A percentile compares a stretch with the other conserved stretches of the same genome.
Evolutionary conservation across 2,797 vertebrate species (phyloP).

Genomic region (Champsocephalus gunnari): DNA sequence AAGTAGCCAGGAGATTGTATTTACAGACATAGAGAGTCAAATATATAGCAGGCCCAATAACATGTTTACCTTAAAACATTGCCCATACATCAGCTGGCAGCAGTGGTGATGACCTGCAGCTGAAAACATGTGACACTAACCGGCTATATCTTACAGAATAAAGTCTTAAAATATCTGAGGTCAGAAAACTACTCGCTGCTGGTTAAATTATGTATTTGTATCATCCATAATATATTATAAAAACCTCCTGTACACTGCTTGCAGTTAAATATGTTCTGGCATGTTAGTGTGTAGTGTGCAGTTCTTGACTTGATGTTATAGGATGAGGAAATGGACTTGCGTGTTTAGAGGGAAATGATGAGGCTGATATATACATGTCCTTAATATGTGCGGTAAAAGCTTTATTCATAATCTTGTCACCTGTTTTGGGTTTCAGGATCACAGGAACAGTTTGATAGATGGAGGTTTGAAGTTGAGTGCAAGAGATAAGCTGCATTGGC

Average conservation of each 20-base stretch:
- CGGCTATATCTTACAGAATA: slow-evolving; percentile 13
- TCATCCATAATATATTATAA: slow-evolving; percentile 34
- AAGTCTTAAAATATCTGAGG: slow-evolving; percentile 9
- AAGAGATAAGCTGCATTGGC: slow-evolving; percentile 4
- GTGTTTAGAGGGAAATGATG: slow-evolving; percentile 2
- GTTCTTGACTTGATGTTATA: slow-evolving; percentile 19
- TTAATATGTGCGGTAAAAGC: slow-evolving; percentile 4
- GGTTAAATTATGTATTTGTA: slow-evolving; percentile 40
- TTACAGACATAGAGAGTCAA: neutral
- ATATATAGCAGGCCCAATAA: neutral
- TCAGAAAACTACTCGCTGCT: slow-evolving; percentile 16
- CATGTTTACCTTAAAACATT: neutral
- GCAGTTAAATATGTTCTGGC: slow-evolving; percentile 34
- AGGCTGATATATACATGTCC: neutral
- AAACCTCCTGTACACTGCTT: slow-evolving; percentile 9
- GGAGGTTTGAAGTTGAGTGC: neutral
- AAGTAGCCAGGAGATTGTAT: slow-evolving; percentile 3
- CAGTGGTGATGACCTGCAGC: neutral
- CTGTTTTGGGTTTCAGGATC: slow-evolving; percentile 1
- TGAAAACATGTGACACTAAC: slow-evolving; percentile 9
- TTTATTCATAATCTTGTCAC: slow-evolving; percentile 15
- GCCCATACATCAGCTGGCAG: slow-evolving; percentile 2
- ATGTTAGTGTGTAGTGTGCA: slow-evolving; percentile 8
- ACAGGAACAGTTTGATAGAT: neutral
- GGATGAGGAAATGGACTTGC: slow-evolving; percentile 12